These are phyloP conservation scores for Aphelocoma coerulescens DNA, from an alignment of 2,113 vertebrate species.

Conservation along the genomic window DNA sequence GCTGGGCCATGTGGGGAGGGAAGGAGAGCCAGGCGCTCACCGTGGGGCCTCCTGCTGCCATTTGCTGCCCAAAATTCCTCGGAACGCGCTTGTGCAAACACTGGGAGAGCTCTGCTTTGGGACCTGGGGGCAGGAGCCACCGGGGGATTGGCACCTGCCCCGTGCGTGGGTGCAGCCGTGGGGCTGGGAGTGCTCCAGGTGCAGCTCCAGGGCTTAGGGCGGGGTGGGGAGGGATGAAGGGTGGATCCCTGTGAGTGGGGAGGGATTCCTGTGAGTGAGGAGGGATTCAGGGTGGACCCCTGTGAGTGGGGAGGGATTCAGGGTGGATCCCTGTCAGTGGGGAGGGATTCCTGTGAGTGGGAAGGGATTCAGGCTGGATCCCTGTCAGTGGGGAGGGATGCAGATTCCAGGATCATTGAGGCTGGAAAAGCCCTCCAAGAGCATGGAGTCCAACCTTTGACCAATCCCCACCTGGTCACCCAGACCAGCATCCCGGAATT, in stretches of 20 bases:
- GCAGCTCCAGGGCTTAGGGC: accelerated
- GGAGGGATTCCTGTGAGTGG: neutral
- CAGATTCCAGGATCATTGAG: neutral
- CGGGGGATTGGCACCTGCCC: neutral
- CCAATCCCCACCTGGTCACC: neutral
- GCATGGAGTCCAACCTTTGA: neutral
- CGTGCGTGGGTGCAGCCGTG: accelerated
- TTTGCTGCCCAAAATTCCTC: neutral
- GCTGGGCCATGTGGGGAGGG: neutral
- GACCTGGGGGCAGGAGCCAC: neutral
- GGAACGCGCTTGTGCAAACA: accelerated
- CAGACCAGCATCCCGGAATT: neutral
- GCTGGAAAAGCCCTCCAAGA: neutral
- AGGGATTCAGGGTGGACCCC: neutral
- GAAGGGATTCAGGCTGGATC: neutral
- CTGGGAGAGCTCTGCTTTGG: neutral
- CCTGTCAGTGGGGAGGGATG: neutral
- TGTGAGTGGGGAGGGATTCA: neutral
- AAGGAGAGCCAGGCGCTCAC: accelerated
- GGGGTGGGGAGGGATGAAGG: neutral
- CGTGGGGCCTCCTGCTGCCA: accelerated
- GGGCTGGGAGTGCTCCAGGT: neutral
- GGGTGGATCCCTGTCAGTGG: neutral
- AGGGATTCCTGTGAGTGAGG: neutral
- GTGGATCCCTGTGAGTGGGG: neutral